Percentiles rank a stretch among this genome's conserved stretches.
These are phyloP conservation scores for Kryphioiulus occultus DNA, from an alignment of 2,888 invertebrate species.

Conservation along the genomic window DNA sequence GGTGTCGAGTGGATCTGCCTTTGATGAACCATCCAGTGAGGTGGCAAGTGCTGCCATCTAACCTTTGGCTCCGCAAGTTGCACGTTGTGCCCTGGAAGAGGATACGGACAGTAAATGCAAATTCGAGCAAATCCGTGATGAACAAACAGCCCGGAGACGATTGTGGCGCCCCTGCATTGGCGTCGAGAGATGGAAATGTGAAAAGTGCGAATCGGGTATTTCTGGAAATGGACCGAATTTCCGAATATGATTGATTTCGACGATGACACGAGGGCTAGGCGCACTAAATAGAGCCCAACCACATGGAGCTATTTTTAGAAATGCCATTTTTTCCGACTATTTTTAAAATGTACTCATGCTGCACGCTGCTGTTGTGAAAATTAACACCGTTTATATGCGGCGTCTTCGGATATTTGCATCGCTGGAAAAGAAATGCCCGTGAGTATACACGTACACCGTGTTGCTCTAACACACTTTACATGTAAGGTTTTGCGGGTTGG, in stretches of 20 bases:
- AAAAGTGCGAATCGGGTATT: slow-evolving; percentile 9
- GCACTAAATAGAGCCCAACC: slow-evolving; percentile 1
- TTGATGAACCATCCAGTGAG: neutral
- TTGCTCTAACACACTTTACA: neutral
- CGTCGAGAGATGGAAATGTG: neutral
- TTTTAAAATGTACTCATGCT: neutral
- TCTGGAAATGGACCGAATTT: neutral
- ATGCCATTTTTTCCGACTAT: neutral
- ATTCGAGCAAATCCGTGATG: neutral
- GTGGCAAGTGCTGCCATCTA: neutral
- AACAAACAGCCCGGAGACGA: neutral
- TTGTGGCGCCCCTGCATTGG: neutral
- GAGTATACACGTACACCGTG: neutral
- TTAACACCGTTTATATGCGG: slow-evolving; percentile 9
- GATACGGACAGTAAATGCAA: neutral
- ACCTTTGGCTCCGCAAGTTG: neutral
- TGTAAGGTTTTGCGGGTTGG: too few relatives aligned
- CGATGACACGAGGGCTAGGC: neutral
- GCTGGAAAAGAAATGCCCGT: slow-evolving; percentile 9
- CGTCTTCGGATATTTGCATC: neutral
- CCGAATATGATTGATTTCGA: slow-evolving; percentile 3
- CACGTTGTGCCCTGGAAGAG: neutral
- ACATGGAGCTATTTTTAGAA: neutral
- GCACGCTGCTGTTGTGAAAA: slow-evolving; percentile 16
- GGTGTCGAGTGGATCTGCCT: neutral